phyloP scores from a whole-genome alignment of 2,113 vertebrate genomes.

The Melozone crissalis region DNA sequence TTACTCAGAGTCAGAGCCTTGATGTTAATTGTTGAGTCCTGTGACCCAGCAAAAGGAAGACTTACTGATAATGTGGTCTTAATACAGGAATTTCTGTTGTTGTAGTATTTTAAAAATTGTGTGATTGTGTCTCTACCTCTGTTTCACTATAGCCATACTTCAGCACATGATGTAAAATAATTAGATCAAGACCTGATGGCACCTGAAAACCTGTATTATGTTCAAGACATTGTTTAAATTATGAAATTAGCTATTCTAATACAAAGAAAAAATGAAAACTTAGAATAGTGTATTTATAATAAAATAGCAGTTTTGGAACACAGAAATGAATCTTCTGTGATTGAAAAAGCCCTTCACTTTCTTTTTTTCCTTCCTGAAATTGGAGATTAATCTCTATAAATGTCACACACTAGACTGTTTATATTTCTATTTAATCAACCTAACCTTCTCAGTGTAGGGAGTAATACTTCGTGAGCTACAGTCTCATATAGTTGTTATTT shows the following conservation, averaged over 20 bases:
- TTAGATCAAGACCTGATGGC: background rate
- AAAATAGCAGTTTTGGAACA: background rate
- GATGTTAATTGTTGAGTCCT: conserved; percentile 78
- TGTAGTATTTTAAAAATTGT: background rate
- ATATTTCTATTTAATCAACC: background rate
- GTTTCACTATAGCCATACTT: background rate
- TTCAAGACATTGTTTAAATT: background rate
- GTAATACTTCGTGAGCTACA: background rate
- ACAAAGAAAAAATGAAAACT: background rate
- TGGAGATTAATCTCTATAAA: background rate
- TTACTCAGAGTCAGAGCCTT: conserved; percentile 80
- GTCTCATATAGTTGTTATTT: background rate
- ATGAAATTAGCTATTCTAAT: background rate
- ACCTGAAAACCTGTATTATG: background rate
- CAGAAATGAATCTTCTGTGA: background rate
- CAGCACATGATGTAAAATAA: background rate
- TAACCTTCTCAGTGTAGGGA: background rate
- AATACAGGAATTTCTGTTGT: background rate
- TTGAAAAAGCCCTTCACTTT: background rate
- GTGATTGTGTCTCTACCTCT: background rate
- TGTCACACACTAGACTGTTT: background rate
- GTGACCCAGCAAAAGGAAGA: conserved; percentile 80
- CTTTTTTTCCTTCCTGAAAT: background rate
- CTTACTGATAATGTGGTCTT: conserved; percentile 38
- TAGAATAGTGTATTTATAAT: background rate